phyloP scores from a whole-genome alignment of 2,113 vertebrate genomes.

The Etia nguti region DNA sequence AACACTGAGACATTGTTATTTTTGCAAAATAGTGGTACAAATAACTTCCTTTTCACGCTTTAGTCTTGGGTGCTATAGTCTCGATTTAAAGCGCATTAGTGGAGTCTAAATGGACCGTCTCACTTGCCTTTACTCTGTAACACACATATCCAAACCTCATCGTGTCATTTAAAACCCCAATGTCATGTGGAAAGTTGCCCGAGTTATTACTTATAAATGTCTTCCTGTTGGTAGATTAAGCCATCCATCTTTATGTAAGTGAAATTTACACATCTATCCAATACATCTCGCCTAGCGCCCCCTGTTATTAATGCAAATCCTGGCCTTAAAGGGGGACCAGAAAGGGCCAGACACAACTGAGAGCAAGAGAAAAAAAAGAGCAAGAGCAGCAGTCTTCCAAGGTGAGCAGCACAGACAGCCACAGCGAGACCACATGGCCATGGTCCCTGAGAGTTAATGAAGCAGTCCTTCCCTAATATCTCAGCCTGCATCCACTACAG shows the following conservation, averaged over 20 bases:
- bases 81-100: slow-evolving; percentile 17
- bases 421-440: slow-evolving; percentile 17
- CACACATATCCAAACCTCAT: background rate
- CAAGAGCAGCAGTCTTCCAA: slow-evolving; percentile 29
- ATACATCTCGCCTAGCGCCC: background rate
- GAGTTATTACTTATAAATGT: background rate
- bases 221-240: background rate
- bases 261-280: slow-evolving; percentile 1
- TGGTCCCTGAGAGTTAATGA: slow-evolving; percentile 62
- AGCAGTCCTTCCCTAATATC: slow-evolving; percentile 40
- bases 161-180: background rate
- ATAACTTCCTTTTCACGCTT: background rate
- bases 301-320: background rate
- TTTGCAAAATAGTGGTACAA: background rate
- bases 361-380: slow-evolving; percentile 18
- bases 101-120: background rate
- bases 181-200: background rate
- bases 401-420: slow-evolving; percentile 36
- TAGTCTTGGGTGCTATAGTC: background rate
- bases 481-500: slow-evolving; percentile 23
- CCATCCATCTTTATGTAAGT: background rate
- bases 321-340: background rate
- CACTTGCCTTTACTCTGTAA: background rate
- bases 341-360: background rate
- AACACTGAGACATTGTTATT: background rate